Base-by-base conservation (phyloP, 2,888 invertebrate genomes). In the Parnassius mnemosyne region DNA sequence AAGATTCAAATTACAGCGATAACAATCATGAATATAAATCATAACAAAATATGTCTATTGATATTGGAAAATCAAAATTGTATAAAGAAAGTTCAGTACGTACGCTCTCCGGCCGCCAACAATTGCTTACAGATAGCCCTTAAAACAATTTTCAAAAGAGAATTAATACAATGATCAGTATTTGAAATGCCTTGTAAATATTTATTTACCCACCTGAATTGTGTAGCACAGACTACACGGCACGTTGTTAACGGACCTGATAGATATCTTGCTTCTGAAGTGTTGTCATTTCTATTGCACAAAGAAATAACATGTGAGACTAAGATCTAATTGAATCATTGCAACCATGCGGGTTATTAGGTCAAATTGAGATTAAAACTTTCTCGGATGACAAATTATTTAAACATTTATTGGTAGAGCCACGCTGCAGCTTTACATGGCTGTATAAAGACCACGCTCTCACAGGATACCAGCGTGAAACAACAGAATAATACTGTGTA, bases 111-210 rank as follows among this genome's bases (percentile, higher is more conserved):
- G 11, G 77, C 66, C 10, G 72, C 70, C 11, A 83, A 72, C 7
- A 87, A 69, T 65, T 88, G 87, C 65, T 81, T 83, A 66, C 83
- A 88, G 20, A 89, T 82, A 10, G 73, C 66, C 68, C 89, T 89
- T 54, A 83, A 81, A 62, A 41, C 42, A 56, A 42, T 44, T 20
- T 51, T 51, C 10, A 25, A 54, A 50, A 25, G 10, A 11, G 9
- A n/a, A 49, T 49, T 16, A 49, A 16, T 16, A 34, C 47, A 16
- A 10, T 12, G 16, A 43, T 49, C 7, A 41, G 12, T 57, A 59
- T 49, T 11, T 13, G 34, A 20, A 41, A 56, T 3, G 16, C 10
- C 20, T 50, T 42, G 20, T 13, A 11, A 20, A 50, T 16, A 13
- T 0, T 49, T 25, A 53, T 16, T 10, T 10, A 57, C 43, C 49